Conservation (phyloP, 2,113 vertebrate species). For the Conger conger region DNA sequence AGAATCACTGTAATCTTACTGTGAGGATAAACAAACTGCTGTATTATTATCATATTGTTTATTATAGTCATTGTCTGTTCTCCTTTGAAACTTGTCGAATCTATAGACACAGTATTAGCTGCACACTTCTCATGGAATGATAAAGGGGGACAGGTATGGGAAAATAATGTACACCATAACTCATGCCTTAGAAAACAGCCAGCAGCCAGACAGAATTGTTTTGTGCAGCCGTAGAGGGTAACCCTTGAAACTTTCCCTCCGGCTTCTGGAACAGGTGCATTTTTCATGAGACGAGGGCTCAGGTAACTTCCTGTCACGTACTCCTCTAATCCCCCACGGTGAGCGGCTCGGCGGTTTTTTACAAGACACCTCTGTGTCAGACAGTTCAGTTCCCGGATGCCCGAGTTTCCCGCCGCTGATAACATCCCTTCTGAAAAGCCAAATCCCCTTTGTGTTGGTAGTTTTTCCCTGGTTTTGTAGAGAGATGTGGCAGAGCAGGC, state of each 20-base stretch:
- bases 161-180: background rate
- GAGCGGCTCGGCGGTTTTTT: background rate
- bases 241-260: background rate
- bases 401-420: background rate
- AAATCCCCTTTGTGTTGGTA: background rate
- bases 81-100: background rate
- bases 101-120: background rate
- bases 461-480: background rate
- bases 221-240: background rate
- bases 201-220: background rate
- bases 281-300: background rate
- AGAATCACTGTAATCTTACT: background rate
- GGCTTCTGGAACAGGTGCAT: background rate
- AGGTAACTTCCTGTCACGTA: background rate
- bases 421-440: background rate
- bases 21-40: too few species aligned
- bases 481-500: background rate
- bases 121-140: background rate
- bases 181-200: conserved; percentile 1
- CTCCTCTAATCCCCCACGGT: background rate
- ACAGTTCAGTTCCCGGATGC: background rate
- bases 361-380: background rate
- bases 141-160: background rate
- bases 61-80: background rate
- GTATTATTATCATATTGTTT: background rate